Evolutionary conservation across 2,113 vertebrate species (phyloP).

Genomic region (Coryphaenoides rupestris): DNA sequence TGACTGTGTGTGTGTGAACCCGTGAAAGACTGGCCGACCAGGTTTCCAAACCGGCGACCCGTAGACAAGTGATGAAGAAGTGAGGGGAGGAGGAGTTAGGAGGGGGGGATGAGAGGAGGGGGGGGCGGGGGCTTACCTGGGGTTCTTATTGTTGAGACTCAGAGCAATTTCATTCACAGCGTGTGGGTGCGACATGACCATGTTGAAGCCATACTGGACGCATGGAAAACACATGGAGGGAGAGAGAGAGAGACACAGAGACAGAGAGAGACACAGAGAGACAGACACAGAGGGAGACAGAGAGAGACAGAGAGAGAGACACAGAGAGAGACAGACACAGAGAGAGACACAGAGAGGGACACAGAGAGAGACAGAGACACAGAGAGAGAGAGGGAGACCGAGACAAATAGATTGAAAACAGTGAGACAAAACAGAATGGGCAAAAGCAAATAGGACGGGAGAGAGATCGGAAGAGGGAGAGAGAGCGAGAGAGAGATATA

Average conservation of each 20-base stretch:
- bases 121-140: slow-evolving; percentile 75
- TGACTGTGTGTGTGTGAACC: not conserved
- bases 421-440: no score
- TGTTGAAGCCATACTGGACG: slow-evolving; percentile 93
- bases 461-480: no score
- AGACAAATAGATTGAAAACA: no score
- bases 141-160: slow-evolving; percentile 97
- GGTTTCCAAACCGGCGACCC: no score
- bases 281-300: slow-evolving; percentile 5
- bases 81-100: not conserved
- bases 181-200: slow-evolving; percentile 97
- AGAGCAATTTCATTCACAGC: slow-evolving; percentile 98
- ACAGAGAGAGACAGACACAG: slow-evolving; percentile 22
- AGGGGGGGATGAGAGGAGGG: no score
- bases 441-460: no score
- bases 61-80: no score
- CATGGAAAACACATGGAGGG: slow-evolving; percentile 54
- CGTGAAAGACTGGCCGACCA: not conserved
- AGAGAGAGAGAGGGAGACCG: no score
- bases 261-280: slow-evolving; percentile 13
- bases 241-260: slow-evolving; percentile 47
- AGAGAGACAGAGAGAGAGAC: slow-evolving; percentile 13
- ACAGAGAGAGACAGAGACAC: no score
- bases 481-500: no score
- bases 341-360: no score